phyloP scores from a whole-genome alignment of 2,113 vertebrate genomes.

The Phoenicopterus ruber region DNA sequence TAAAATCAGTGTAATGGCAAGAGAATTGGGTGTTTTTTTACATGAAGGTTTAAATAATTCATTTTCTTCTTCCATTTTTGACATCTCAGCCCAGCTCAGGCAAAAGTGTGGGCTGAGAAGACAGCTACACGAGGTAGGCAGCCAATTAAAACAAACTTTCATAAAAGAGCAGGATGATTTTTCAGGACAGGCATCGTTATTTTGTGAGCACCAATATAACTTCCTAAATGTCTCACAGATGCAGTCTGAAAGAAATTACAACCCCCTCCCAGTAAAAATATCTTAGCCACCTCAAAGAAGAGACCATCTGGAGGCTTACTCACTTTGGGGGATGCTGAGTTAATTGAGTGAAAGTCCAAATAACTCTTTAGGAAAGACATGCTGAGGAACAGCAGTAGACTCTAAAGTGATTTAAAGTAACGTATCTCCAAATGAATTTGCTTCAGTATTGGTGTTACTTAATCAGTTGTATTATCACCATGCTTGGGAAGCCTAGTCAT shows the following conservation, averaged over 20 bases:
- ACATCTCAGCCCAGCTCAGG: slow-evolving; percentile 14
- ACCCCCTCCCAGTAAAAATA: slow-evolving; percentile 43
- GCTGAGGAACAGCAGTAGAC: background rate
- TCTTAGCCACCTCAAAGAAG: slow-evolving; percentile 34
- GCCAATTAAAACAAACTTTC: slow-evolving; percentile 46
- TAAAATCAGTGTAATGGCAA: background rate
- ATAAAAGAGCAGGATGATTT: slow-evolving; percentile 47
- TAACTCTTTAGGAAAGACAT: background rate
- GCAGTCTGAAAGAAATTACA: slow-evolving; percentile 43
- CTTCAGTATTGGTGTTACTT: background rate
- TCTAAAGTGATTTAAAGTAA: background rate
- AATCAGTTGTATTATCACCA: background rate
- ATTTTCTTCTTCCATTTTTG: slow-evolving; percentile 45
- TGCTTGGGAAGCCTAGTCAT: background rate
- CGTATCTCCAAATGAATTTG: background rate
- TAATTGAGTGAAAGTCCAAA: slow-evolving; percentile 50
- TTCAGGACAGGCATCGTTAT: slow-evolving; percentile 40
- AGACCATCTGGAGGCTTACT: slow-evolving; percentile 63
- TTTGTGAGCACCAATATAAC: slow-evolving; percentile 48
- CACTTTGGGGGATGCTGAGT: slow-evolving; percentile 2
- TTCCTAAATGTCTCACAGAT: slow-evolving; percentile 67
- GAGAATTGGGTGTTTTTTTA: background rate
- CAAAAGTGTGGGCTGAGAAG: slow-evolving; percentile 30
- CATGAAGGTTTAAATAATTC: slow-evolving; percentile 3
- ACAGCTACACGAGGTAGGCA: slow-evolving; percentile 26